Base-by-base conservation (phyloP, 2,113 vertebrate species). In the Mirza zaza region DNA sequence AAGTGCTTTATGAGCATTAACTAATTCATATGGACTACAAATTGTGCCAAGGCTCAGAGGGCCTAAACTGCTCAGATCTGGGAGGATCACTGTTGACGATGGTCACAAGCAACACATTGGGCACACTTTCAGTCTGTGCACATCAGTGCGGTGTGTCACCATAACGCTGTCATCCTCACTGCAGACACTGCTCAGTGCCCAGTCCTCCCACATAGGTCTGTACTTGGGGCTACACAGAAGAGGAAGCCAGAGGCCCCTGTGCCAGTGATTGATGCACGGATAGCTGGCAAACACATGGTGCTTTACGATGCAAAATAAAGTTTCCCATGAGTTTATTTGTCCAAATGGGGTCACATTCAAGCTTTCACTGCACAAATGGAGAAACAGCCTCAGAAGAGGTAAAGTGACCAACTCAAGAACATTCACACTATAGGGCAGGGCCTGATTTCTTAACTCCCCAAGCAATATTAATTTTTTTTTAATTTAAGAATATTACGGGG, bases 21-120 rank as follows among this genome's bases (percentile, higher is more conserved):
- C 68, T 95, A 95, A 98, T 96, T 97, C 96, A 97, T 92, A 79
- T n/a, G 80, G 70, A 42, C n/a, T 71, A 89, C 48, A 80, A 90
- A 92, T 57, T 89, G 70, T 95, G 95, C 93, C 95, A 95, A 97
- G 80, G 7, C 96, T 91, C 87, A 55, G 86, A 92, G 93, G 91
- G 85, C 34, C 86, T 25, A 14, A 71, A 75, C 94, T 52, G 82
- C 82, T 97, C 77, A 59, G 77, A 82, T 80, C 85, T 73, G 23
- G 68, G 59, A 68, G 57, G 42, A 32, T 36, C 50, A 63, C 70
- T 57, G 48, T 50, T 13, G 81, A 45, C 6, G 52, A 13, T 87
- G 67, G 88, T 90, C 83, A 82, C n/a, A 55, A 27, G 82, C n/a
- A 34, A 11, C 23, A 27, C 18, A 2, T 0, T 10, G 55, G 67